Evolutionary conservation across 92 coral and sea anemone species (phyloP).

Genomic region (Parazoanthus swiftii): DNA sequence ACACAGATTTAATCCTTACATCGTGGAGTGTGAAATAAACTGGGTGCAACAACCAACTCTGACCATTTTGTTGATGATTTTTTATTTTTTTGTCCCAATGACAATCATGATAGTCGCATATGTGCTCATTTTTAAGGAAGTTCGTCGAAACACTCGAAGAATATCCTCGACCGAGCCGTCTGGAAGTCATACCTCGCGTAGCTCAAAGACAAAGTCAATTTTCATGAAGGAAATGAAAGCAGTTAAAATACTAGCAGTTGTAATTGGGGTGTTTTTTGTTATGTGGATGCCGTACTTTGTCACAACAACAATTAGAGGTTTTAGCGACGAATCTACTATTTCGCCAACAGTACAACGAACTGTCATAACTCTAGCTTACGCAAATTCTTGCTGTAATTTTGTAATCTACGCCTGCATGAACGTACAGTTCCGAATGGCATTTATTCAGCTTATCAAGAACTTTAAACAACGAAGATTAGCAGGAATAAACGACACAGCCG

Average conservation of each 20-base stretch:
- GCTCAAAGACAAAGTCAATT: constrained; percentile 32
- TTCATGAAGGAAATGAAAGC: constrained; percentile 82
- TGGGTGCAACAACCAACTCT: constrained; percentile 72
- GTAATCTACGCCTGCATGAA: constrained; percentile 92
- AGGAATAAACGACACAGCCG: neutral
- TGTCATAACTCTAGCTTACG: constrained; percentile 71
- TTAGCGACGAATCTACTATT: constrained; percentile 49
- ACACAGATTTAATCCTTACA: constrained; percentile 70
- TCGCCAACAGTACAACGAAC: constrained; percentile 63
- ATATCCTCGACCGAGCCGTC: constrained; percentile 54
- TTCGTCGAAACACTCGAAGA: constrained; percentile 68
- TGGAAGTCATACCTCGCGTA: neutral
- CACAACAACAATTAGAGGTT: constrained; percentile 75
- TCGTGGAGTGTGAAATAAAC: constrained; percentile 83
- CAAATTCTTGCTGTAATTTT: constrained; percentile 83
- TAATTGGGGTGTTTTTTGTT: constrained; percentile 82
- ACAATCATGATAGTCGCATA: constrained; percentile 73
- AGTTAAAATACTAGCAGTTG: constrained; percentile 80
- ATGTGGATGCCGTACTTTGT: constrained; percentile 96
- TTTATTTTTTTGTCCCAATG: constrained; percentile 69
- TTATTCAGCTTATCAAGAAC: constrained; percentile 55
- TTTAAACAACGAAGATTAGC: constrained; percentile 33
- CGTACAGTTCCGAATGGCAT: constrained; percentile 71
- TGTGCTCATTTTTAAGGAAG: constrained; percentile 71
- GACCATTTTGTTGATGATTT: constrained; percentile 62